These are phyloP conservation scores for Gavia stellata DNA, from an alignment of 2,113 vertebrate species.

Conservation along the genomic window DNA sequence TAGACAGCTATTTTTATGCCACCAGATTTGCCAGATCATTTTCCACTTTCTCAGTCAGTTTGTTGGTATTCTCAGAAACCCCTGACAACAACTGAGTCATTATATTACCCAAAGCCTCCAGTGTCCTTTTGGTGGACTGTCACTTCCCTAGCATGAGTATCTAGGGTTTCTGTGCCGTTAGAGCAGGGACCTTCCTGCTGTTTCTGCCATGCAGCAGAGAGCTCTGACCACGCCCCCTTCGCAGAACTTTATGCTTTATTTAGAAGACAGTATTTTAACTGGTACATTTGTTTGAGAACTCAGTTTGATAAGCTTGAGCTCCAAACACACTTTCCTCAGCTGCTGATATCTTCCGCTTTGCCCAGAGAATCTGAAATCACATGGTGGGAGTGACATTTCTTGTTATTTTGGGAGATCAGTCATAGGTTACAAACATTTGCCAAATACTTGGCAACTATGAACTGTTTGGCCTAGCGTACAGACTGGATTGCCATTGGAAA, in stretches of 20 bases:
- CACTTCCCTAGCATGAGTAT: background rate
- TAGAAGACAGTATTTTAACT: background rate
- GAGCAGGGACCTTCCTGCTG: background rate
- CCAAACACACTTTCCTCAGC: background rate
- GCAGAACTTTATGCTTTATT: background rate
- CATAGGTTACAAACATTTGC: background rate
- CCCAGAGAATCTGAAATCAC: background rate
- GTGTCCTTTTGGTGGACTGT: background rate
- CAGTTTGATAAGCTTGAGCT: background rate
- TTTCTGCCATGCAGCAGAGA: background rate
- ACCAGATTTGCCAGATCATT: background rate
- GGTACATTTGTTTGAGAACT: background rate
- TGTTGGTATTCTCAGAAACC: background rate
- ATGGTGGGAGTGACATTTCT: background rate
- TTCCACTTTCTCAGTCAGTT: background rate
- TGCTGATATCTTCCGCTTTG: background rate
- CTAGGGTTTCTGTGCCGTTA: background rate
- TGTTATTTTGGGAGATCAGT: background rate
- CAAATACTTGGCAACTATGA: background rate
- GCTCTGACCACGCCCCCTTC: background rate
- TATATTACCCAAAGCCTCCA: background rate
- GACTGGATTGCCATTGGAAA: background rate
- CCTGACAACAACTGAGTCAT: background rate
- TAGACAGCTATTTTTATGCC: conserved; percentile 6
- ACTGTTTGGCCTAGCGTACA: background rate